Evolutionary conservation across 2,888 invertebrate genomes (phyloP), one percentile per base, ranked within the genome.

Genomic region (Diarsia dahlii): DNA sequence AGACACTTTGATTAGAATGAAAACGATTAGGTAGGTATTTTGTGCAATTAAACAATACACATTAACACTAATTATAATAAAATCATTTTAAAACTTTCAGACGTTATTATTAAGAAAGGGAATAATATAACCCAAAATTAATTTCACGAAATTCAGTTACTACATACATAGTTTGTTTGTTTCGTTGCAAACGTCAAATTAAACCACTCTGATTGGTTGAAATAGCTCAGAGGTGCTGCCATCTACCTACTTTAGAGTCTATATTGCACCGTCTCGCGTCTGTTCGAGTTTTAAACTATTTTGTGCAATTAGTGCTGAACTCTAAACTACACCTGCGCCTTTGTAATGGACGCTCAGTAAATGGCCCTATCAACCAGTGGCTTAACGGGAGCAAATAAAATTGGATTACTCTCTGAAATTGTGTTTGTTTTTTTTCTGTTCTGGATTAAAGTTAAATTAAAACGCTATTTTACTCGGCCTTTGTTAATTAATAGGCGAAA

Each of bases 251-350:
- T 69, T 62, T 23, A 50, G 28, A 23, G 8, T 20, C n/a, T 74
- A 50, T 66, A 91, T 89, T 84, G 89, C 87, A 70, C 62, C 9
- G 52, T n/a, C n/a, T n/a, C n/a, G n/a, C n/a, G n/a, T 67, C 54
- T 79, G 79, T 74, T 82, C 60, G 78, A 62, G 62, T 20, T 10
- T 5, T 6, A 12, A 39, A 62, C 15, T 71, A 69, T 85, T 89
- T 88, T 86, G 82, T 89, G 82, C 89, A 90, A 90, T 91, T 89
- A 91, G 85, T 67, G n/a, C n/a, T 65, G 48, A 79, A 74, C 39
- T 52, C 13, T 75, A 46, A 79, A 75, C 46, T 34, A 64, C 80
- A 80, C 63, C 76, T 80, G 80, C 52, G 50, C n/a, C 46, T n/a
- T 52, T 28, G 20, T 69, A 74, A 65, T 18, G 50, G 76, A 52